Base-by-base conservation (phyloP, 2,888 invertebrate species). In the Oscheius sp. region DNA sequence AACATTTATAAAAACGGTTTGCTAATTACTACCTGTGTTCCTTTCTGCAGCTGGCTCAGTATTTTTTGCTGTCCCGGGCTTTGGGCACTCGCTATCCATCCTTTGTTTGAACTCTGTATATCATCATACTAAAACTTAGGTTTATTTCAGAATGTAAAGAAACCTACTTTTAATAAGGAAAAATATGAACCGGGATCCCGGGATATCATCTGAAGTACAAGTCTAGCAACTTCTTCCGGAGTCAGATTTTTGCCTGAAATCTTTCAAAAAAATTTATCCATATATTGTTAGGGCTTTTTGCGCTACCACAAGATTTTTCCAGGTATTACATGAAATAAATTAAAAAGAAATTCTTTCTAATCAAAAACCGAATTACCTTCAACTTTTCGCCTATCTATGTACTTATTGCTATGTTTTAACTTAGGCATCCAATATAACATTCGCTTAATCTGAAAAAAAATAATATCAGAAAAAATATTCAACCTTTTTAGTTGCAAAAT, bases 321-420 rank as follows among this genome's bases (percentile, higher is more conserved):
- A n/a, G n/a, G n/a, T n/a, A n/a, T n/a, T n/a, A n/a, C n/a, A n/a
- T n/a, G n/a, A n/a, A n/a, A n/a, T n/a, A 16, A n/a, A 41, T 21
- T 35, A 16, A 58, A 41, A 16, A 46, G 6, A 21, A 25, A 27
- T 41, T 18, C 2, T 7, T 13, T 16, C 9, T 35, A 35, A 9
- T 9, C 9, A 9, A 35, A 35, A n/a, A n/a, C n/a, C 35, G 35
- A 35, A 21, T 25, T 16, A 72, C 83, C 79, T 75, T 86, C 86
- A 1, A 87, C 78, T n/a, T 77, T 64, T 9, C 86, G 68, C 21
- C 83, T 0, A 95, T 95, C 69, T 94, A 89, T 3, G 93, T 94
- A 96, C 0, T 96, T 96, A 71, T 94, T 94, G 0, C 93, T 89
- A 88, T 96, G 93, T 88, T 93, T 94, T 88, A 99, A 95, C 89